These are phyloP conservation scores for Gulo gulo DNA, from an alignment of 2,113 vertebrate species.

Conservation along the genomic window DNA sequence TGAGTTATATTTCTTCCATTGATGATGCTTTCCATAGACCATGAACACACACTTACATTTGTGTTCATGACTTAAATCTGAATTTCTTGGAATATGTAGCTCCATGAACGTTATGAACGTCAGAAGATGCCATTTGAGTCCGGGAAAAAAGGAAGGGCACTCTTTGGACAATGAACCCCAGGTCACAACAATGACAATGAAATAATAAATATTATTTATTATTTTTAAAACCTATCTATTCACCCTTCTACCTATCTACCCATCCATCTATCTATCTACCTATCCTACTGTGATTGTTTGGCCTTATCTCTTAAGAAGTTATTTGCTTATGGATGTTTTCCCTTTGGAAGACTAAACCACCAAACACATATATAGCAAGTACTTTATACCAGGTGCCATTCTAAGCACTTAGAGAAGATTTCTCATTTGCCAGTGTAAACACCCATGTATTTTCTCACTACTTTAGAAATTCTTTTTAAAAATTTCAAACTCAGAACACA, in stretches of 20 bases:
- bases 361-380: neutral
- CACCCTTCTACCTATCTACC: neutral
- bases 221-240: neutral
- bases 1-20: neutral
- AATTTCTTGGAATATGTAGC: neutral
- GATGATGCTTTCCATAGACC: neutral
- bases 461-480: neutral
- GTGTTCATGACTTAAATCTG: neutral
- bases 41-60: neutral
- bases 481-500: neutral
- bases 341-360: neutral
- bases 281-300: neutral
- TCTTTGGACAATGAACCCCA: neutral
- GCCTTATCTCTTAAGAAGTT: neutral
- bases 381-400: neutral
- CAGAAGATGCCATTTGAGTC: neutral
- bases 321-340: neutral
- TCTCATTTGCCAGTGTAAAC: neutral
- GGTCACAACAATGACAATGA: neutral
- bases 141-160: neutral
- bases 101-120: neutral
- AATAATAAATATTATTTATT: neutral
- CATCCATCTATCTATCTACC: neutral
- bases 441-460: neutral
- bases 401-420: neutral